Evolutionary conservation across 1,140 invertebrate genomes (phyloP).

Genomic region (Hestina assimilis): DNA sequence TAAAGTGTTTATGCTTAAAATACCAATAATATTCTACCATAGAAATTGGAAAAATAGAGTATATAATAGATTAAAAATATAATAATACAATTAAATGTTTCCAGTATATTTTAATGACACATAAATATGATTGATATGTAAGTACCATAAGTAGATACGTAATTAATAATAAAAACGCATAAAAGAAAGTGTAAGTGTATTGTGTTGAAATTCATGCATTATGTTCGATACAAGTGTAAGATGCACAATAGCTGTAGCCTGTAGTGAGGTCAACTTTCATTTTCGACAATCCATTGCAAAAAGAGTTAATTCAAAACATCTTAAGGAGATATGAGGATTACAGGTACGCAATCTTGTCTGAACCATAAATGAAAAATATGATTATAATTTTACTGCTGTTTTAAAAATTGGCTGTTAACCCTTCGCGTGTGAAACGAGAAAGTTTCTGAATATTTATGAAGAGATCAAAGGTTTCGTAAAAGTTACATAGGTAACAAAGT

Average conservation of each 20-base stretch:
- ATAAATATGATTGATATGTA: too few species aligned
- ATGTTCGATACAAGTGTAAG: slow-evolving; percentile 25
- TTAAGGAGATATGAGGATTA: slow-evolving; percentile 31
- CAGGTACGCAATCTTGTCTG: slow-evolving; percentile 19
- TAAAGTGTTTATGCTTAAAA: too few species aligned
- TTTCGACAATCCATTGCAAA: slow-evolving; percentile 46
- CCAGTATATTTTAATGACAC: too few species aligned
- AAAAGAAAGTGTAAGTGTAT: slow-evolving; percentile 31
- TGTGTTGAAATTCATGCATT: slow-evolving; percentile 33
- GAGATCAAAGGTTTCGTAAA: slow-evolving; percentile 39
- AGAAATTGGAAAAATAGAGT: too few species aligned
- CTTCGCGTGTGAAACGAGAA: slow-evolving; percentile 43
- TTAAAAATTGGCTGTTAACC: slow-evolving; percentile 24
- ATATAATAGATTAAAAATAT: too few species aligned
- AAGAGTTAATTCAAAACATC: slow-evolving; percentile 47
- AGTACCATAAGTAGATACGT: too few species aligned
- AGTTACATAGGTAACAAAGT: slow-evolving; percentile 43
- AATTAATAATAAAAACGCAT: slow-evolving; percentile 15
- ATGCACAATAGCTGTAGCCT: slow-evolving; percentile 37
- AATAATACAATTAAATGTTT: too few species aligned
- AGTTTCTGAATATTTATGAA: slow-evolving; percentile 63
- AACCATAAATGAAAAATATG: slow-evolving; percentile 22
- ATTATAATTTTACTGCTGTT: slow-evolving; percentile 23
- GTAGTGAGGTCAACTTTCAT: slow-evolving; percentile 53
- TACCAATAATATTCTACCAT: too few species aligned